phyloP scores from a whole-genome alignment of 2,113 vertebrate species.

The Canis aureus region DNA sequence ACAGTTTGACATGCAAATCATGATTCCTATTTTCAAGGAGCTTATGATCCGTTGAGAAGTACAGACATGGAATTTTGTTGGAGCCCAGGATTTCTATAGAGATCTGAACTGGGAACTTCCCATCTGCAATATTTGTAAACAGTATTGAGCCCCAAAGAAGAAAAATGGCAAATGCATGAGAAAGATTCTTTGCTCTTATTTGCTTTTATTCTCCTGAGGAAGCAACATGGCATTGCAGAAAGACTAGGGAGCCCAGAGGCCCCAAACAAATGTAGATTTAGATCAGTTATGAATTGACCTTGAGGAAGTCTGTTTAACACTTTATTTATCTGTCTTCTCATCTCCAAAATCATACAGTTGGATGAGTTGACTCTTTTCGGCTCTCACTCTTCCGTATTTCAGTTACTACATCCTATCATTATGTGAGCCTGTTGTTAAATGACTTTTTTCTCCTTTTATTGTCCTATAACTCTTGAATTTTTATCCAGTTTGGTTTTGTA shows the following conservation, averaged over 20 bases:
- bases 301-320: background rate
- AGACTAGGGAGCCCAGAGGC: background rate
- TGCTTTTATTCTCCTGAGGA: conserved; percentile 11
- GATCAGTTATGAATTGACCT: background rate
- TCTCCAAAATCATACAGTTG: background rate
- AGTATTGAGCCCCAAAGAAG: background rate
- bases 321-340: background rate
- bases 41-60: background rate
- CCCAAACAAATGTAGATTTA: background rate
- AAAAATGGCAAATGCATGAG: background rate
- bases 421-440: background rate
- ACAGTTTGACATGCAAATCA: background rate
- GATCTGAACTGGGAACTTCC: background rate
- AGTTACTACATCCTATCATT: background rate
- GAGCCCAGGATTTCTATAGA: background rate
- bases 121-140: conserved; percentile 3
- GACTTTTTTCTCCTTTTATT: background rate
- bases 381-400: background rate
- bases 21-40: background rate
- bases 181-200: background rate
- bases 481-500: background rate
- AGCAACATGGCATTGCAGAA: background rate
- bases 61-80: background rate
- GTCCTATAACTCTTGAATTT: background rate
- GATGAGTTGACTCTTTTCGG: background rate